Evolutionary conservation across 2,888 invertebrate species (phyloP), one percentile per base, ranked within the genome.

Genomic region (Himalopsyche anomala): DNA sequence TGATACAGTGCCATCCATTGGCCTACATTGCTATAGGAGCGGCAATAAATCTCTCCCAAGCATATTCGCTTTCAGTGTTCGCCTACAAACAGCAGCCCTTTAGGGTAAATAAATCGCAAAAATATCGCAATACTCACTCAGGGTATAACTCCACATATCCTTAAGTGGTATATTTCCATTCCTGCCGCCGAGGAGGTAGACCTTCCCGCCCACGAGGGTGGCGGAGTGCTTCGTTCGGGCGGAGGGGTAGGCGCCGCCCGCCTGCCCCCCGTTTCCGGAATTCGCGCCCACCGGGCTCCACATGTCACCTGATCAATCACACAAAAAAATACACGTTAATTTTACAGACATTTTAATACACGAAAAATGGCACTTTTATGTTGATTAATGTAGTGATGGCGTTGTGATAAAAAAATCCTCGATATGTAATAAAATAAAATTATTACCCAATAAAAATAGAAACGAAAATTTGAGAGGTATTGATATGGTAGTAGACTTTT

Each of bases 171-270:
- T 93, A 90, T 96, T 95, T 51, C 97, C 94, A 90, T 96, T 97
- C 36, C 96, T 96, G 90, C 97, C 97, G 17, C 97, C 97, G 89
- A 96, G 94, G 89, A 98, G 94, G 91, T 97, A 98, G 88, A 98
- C 94, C 91, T 95, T 93, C n/a, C 96, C 95, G 80, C 95, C 95
- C 89, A 96, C 94, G 89, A 96, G 92, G 89, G 97, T 96, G 87
- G 96, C 96, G 83, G 97, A 96, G 92, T 97, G 97, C 92, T 97
- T 97, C 90, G 95, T 95, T 88, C 97, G 94, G n/a, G 95, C 94
- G 80, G 95, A 94, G 83, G 96, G 96, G 88, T 93, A 92, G 88
- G 94, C 92, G 89, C 93, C 93, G 88, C 94, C 94, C 89, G 93
- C 93, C 80, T 92, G 91, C 89, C 91, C 92, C 89, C 92, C 92